Base-by-base conservation (phyloP, 2,888 invertebrate genomes). In the Eupithecia insigniata region DNA sequence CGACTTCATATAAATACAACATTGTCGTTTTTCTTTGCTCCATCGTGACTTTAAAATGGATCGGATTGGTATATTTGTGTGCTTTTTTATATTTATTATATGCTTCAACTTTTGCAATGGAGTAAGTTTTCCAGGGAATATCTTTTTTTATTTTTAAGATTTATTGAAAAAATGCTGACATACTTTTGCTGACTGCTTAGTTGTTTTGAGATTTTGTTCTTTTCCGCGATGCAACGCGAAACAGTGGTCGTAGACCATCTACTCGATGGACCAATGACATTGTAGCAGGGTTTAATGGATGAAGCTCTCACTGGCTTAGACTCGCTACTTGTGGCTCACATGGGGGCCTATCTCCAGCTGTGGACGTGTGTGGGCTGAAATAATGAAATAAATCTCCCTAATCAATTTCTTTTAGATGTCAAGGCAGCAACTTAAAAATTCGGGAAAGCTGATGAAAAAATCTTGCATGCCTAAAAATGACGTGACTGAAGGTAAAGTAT, bases 391-490 rank as follows among this genome's bases (percentile, higher is more conserved):
- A 7, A 8, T 46, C 46, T 43, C 5, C 30, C 2, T 30, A 30
- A n/a, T 1, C 1, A 22, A 34, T 43, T 51, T 67, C 16, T 64
- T 55, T 65, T 74, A 94, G 94, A 92, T 94, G 93, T 89, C 94
- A 55, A 86, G 92, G 67, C 95, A 96, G 28, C 96, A 96, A 82
- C 89, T 96, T 80, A 95, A 95, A 82, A 95, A 96, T 66, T 95
- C 96, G 0, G 95, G 95, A 1, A 95, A 95, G 82, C 82, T 96
- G 22, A 94, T 96, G 88, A 94, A 96, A 66, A 96, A 96, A 76
- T 91, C 95, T 0, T 96, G 96, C 74, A 91, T 95, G 83, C 95
- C 95, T 5, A 96, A 96, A 88, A 94, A 94, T 46, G 95, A 95
- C 78, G 93, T 95, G 0, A 93, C 95, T 12, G 90, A 94, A 87